Percentiles rank a stretch among this genome's conserved stretches.
Conservation (phyloP, 1,140 invertebrate species). For the Vollenhovia emeryi region DNA sequence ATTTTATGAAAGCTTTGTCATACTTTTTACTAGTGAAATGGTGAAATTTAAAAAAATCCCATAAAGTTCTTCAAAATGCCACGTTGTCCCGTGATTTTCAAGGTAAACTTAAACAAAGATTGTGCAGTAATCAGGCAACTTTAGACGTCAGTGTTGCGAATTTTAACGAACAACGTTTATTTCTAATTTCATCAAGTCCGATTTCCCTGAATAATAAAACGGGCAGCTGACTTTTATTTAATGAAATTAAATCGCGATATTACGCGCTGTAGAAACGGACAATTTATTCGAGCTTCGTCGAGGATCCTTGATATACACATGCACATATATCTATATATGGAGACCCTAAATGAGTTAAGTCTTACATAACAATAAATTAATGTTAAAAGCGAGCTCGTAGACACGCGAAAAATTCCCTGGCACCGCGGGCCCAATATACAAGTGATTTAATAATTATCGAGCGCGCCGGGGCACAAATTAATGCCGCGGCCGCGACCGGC, state of each 20-base stretch:
- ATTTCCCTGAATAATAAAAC: not conserved
- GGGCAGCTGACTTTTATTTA: not conserved
- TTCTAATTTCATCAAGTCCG: not conserved
- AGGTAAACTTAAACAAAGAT: too few relatives aligned
- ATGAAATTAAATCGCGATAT: not conserved
- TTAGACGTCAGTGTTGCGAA: not conserved
- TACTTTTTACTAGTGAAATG: too few relatives aligned
- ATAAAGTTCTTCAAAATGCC: too few relatives aligned
- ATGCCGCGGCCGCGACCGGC: slow-evolving; percentile 55
- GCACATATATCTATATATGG: not conserved
- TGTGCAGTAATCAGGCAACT: not conserved
- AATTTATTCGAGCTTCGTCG: not conserved
- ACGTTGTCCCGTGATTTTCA: too few relatives aligned
- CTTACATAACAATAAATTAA: slow-evolving; percentile 31
- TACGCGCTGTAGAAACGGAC: not conserved
- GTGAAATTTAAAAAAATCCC: too few relatives aligned
- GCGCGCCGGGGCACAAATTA: slow-evolving; percentile 61
- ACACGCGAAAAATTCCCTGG: slow-evolving; percentile 32
- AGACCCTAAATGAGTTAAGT: not conserved
- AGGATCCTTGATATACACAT: not conserved
- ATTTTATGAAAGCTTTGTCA: too few relatives aligned
- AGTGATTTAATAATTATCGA: slow-evolving; percentile 57
- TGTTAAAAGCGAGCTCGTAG: slow-evolving; percentile 18
- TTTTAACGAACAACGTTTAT: not conserved
- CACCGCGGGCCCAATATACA: slow-evolving; percentile 9